Evolutionary conservation across 2,113 vertebrate species (phyloP).

Genomic region (Hemiprocne comata): DNA sequence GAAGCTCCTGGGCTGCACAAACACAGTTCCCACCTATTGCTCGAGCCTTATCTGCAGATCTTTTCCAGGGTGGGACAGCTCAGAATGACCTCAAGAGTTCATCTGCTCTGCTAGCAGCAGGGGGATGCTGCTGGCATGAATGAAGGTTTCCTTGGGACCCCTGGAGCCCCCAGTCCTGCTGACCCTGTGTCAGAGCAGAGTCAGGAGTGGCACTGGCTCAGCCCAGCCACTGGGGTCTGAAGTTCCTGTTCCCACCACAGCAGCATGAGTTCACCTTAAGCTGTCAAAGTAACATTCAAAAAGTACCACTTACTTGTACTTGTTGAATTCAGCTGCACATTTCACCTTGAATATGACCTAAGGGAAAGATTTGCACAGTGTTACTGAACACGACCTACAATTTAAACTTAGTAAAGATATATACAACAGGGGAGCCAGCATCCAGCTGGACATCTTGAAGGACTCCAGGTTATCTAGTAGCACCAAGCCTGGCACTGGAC

Average conservation of each 20-base stretch:
- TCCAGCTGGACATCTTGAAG: neutral
- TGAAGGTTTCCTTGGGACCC: neutral
- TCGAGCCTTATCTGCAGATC: neutral
- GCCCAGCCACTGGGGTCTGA: neutral
- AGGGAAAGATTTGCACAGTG: constrained; percentile 9
- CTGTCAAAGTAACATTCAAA: rapidly evolving
- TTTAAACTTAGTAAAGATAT: neutral
- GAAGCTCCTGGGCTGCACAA: neutral
- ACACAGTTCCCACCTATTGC: neutral
- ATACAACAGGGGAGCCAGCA: neutral
- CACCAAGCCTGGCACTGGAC: neutral
- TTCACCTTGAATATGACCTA: constrained; percentile 97
- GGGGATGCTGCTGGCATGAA: rapidly evolving
- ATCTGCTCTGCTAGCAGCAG: neutral
- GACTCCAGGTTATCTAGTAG: neutral
- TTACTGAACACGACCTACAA: neutral
- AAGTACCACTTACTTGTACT: constrained; percentile 90
- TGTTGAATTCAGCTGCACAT: constrained; percentile 94
- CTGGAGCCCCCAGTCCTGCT: neutral
- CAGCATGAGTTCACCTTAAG: neutral
- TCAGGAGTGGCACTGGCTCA: neutral
- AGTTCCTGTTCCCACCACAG: neutral
- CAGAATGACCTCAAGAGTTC: neutral
- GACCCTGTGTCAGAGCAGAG: neutral
- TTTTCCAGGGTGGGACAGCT: neutral